phyloP scores from a whole-genome alignment of 2,888 invertebrate genomes.

The Leucophora obtusa region DNA sequence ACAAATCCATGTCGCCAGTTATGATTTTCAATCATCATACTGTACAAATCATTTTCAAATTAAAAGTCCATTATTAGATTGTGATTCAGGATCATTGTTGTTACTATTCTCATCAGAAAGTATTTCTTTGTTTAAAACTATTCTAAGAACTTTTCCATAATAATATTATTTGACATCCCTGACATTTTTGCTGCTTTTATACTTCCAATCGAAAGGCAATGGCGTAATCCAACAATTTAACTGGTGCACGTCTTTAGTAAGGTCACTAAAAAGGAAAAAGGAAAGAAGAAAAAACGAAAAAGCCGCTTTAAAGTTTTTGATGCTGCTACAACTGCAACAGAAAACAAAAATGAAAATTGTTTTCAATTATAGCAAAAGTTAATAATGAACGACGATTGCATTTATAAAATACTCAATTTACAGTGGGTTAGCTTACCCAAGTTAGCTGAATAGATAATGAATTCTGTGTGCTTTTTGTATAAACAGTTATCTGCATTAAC shows the following conservation, averaged over 20 bases:
- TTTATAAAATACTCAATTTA: constrained; percentile 18
- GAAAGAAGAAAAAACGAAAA: constrained; percentile 24
- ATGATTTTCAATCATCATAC: no score
- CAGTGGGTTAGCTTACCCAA: background rate
- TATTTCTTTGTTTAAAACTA: background rate
- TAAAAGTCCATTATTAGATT: no score
- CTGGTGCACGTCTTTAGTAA: constrained; percentile 60
- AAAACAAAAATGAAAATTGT: constrained; percentile 26
- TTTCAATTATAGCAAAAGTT: constrained; percentile 50
- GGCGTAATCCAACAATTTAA: constrained; percentile 37
- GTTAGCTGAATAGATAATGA: constrained; percentile 14
- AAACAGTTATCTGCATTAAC: constrained; percentile 19
- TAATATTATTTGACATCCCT: background rate
- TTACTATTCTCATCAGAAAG: no score
- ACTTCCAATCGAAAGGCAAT: constrained; percentile 37
- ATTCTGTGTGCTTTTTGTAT: background rate
- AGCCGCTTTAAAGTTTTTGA: constrained; percentile 39
- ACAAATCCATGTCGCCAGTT: no score
- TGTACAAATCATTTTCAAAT: no score
- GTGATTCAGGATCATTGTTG: no score
- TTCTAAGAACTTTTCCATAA: background rate
- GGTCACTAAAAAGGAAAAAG: constrained; percentile 58
- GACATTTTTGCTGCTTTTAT: background rate
- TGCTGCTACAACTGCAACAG: constrained; percentile 38
- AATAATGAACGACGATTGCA: constrained; percentile 24